Conservation (phyloP, 2,888 invertebrate genomes). For the Rhaphigaster nebulosa region DNA sequence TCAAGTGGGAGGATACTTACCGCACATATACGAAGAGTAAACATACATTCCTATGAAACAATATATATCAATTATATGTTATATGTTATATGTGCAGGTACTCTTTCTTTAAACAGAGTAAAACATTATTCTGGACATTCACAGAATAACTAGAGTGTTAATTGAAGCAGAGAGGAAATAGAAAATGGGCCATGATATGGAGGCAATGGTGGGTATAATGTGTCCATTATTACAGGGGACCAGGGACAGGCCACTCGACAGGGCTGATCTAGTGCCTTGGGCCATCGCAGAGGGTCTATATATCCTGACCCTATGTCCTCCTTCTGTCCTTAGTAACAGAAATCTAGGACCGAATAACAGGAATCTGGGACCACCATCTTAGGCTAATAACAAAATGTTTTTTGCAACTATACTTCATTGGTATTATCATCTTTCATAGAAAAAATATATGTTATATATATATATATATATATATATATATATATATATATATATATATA, state of each 20-base stretch:
- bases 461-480: too few relatives aligned
- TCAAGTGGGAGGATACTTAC: too few relatives aligned
- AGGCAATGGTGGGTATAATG: not conserved
- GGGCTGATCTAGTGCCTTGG: not conserved
- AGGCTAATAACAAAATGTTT: not conserved
- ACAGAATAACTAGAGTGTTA: not conserved
- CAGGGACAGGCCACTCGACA: not conserved
- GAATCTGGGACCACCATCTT: not conserved
- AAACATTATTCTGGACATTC: not conserved
- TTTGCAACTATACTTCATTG: too few relatives aligned
- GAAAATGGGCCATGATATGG: not conserved
- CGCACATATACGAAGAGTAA: not conserved
- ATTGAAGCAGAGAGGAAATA: not conserved
- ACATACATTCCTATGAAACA: not conserved
- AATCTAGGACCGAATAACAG: not conserved
- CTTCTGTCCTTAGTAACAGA: not conserved
- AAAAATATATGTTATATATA: too few relatives aligned
- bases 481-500: too few relatives aligned
- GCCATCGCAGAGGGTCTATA: not conserved
- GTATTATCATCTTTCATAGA: too few relatives aligned
- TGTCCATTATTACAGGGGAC: not conserved
- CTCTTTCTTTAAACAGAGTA: not conserved
- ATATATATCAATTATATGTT: not conserved
- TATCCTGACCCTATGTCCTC: not conserved
- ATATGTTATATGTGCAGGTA: not conserved